phyloP scores from a whole-genome alignment of 2,113 vertebrate species.

The Peucedramus taeniatus region DNA sequence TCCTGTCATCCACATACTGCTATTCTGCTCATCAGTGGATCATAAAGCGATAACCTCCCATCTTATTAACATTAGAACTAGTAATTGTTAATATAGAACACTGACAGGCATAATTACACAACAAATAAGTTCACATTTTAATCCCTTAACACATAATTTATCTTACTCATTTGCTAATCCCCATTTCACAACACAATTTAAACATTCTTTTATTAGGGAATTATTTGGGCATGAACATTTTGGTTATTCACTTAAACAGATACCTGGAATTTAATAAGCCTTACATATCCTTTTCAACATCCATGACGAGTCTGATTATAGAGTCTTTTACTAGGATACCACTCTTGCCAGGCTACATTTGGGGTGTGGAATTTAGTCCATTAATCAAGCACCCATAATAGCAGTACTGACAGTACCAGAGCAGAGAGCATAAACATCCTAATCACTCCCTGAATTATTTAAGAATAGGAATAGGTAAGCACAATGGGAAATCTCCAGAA shows the following conservation, averaged over 20 bases:
- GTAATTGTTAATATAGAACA: background rate
- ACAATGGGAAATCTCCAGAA: background rate
- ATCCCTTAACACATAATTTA: background rate
- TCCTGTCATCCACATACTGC: background rate
- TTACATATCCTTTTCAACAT: background rate
- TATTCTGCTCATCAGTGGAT: background rate
- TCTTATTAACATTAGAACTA: background rate
- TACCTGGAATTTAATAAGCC: background rate
- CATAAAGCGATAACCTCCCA: background rate
- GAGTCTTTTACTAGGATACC: background rate
- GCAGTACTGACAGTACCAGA: background rate
- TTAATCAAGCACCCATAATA: background rate
- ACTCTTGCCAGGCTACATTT: background rate
- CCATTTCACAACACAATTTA: background rate
- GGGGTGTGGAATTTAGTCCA: background rate
- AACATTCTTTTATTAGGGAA: background rate
- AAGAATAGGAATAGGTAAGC: background rate
- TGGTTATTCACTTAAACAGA: background rate
- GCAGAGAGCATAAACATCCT: background rate
- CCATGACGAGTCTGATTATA: background rate
- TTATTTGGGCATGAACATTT: background rate
- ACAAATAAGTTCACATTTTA: constrained; percentile 2
- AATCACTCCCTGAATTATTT: background rate
- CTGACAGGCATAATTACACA: constrained; percentile 1
- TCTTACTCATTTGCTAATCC: background rate